phyloP scores from a whole-genome alignment of 1,140 invertebrate species.

The Drosophila erecta region DNA sequence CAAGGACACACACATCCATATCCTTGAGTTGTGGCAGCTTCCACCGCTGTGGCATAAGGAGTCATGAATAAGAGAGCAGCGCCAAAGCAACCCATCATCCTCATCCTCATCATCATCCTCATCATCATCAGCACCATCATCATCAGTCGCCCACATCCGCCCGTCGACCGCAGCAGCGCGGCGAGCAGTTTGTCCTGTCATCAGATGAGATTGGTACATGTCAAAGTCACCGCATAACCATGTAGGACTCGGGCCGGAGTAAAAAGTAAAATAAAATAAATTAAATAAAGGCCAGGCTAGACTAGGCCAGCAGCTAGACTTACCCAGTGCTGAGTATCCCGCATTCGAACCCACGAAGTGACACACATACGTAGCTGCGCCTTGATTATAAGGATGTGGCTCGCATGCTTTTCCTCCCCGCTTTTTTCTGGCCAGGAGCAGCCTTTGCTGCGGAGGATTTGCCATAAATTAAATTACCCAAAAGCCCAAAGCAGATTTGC shows the following conservation, averaged over 20 bases:
- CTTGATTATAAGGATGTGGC: constrained; percentile 28
- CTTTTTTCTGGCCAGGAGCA: not conserved
- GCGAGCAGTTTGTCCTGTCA: constrained; percentile 1
- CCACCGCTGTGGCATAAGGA: constrained; percentile 42
- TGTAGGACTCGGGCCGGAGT: not conserved
- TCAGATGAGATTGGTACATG: constrained; percentile 3
- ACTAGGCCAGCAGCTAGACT: not conserved
- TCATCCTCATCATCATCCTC: constrained; percentile 11
- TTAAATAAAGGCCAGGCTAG: constrained; percentile 20
- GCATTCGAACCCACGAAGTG: no score
- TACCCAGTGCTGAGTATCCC: not conserved
- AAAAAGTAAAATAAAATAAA: constrained; percentile 48
- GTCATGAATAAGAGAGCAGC: constrained; percentile 51
- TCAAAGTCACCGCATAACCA: constrained; percentile 2
- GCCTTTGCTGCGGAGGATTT: constrained; percentile 12
- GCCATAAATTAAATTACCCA: constrained; percentile 75
- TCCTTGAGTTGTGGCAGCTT: constrained; percentile 12
- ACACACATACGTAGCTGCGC: not conserved
- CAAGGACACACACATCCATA: not conserved
- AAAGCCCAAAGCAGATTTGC: constrained; percentile 51
- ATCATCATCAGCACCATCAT: constrained; percentile 14
- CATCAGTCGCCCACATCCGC: not conserved
- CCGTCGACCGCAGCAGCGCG: not conserved
- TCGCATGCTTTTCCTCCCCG: not conserved
- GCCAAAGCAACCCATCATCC: constrained; percentile 2